Base-by-base conservation (phyloP, 2,797 vertebrate species). In the Schizopygopsis pylzovi region DNA sequence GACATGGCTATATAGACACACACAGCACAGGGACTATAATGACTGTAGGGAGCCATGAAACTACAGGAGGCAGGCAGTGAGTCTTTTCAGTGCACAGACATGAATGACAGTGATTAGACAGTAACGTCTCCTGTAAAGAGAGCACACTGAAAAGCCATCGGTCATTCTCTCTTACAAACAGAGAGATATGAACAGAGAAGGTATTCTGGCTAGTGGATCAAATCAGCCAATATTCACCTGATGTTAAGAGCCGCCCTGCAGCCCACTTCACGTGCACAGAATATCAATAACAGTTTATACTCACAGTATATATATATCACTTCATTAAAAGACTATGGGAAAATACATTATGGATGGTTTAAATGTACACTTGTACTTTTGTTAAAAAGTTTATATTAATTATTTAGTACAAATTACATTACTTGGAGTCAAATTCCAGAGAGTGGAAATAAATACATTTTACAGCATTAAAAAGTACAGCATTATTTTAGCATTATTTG, bases 171-270 rank as follows among this genome's bases (percentile, higher is more conserved):
- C 37, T 54, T 52, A 90, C 83, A 89, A 90, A 83, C 72, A 85
- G 61, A 87, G 43, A 84, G 18, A 52, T 22, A 52, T 28, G 22
- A 85, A 71, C 67, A 47, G 49, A 92, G 87, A 91, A 90, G 92
- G 88, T 54, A 92, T 89, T 89, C 80, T 84, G 88, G 81, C 88
- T 86, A 91, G 87, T 90, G 82, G 71, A 90, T 79, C 72, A 61
- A 89, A 92, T 83, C 80, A 83, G 83, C 89, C 72, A 81, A 85
- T 85, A 76, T 78, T 76, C 86, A 85, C 87, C 89, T 86, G 85
- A 84, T 80, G 88, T 90, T 89, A 91, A 88, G 79, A 88, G 76
- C 87, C 85, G 82, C 73, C 81, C 88, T 89, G 73, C 76, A 72
- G 82, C 81, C 20, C 6, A 41, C 77, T 79, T 86, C 79, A 83